phyloP scores from a whole-genome alignment of 2,113 vertebrate species.

The Pelodiscus sinensis region DNA sequence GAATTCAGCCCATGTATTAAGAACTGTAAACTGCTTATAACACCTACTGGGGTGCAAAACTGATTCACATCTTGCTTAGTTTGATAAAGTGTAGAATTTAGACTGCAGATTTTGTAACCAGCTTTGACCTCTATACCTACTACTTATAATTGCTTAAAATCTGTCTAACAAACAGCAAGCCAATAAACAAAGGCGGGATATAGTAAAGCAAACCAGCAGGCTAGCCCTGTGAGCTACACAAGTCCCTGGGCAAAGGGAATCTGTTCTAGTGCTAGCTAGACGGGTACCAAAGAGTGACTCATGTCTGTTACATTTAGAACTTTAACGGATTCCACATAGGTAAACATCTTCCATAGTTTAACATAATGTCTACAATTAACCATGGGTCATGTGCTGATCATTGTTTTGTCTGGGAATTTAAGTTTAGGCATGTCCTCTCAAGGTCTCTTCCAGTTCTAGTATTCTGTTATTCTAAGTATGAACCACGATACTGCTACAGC shows the following conservation, averaged over 20 bases:
- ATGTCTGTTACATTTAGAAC: not conserved
- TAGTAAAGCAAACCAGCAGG: not conserved
- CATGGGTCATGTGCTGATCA: not conserved
- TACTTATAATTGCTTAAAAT: too few relatives aligned
- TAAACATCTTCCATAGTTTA: not conserved
- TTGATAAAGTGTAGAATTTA: too few relatives aligned
- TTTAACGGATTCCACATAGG: not conserved
- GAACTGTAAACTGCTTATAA: too few relatives aligned
- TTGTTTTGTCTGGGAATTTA: not conserved
- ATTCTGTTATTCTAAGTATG: too few relatives aligned
- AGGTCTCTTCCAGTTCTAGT: too few relatives aligned
- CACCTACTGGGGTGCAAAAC: too few relatives aligned
- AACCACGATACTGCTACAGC: too few relatives aligned
- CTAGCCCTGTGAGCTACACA: not conserved
- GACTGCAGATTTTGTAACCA: too few relatives aligned
- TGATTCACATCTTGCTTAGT: too few relatives aligned
- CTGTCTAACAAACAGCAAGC: not conserved
- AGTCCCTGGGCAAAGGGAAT: not conserved
- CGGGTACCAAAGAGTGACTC: not conserved
- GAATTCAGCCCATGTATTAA: too few relatives aligned
- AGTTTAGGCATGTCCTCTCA: not conserved
- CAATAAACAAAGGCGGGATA: not conserved
- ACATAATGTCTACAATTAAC: not conserved
- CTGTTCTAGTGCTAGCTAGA: not conserved
- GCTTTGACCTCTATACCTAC: too few relatives aligned